These are phyloP conservation scores for Addax nasomaculatus DNA, from an alignment of 2,113 vertebrate species.

Conservation along the genomic window DNA sequence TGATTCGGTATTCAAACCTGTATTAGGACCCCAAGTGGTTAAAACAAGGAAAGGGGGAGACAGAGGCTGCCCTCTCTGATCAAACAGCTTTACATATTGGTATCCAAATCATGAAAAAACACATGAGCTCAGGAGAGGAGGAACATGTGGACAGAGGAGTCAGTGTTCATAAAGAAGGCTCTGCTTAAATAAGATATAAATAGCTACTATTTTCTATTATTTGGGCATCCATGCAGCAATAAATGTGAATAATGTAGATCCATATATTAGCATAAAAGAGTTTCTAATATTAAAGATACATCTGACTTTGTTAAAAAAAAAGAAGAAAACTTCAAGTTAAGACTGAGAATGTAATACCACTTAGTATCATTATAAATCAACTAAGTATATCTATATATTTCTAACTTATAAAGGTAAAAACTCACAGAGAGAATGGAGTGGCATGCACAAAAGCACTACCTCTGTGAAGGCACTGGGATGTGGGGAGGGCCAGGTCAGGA, in stretches of 20 bases:
- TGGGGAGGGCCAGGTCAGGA: neutral
- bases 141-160: neutral
- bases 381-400: neutral
- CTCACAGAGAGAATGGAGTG: neutral
- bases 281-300: neutral
- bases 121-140: neutral
- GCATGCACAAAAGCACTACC: neutral
- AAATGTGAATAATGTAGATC: neutral
- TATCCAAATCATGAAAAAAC: neutral
- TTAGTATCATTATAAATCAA: neutral
- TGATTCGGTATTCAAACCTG: neutral
- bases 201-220: neutral
- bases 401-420: neutral
- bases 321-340: neutral
- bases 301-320: neutral
- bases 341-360: neutral
- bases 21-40: neutral
- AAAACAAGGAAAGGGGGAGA: neutral
- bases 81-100: neutral
- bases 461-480: neutral
- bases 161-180: neutral
- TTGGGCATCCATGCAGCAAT: neutral
- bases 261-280: neutral
- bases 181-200: neutral
- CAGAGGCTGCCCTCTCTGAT: rapidly evolving